A percentile compares a stretch with the other conserved stretches of the same genome.
Conservation (phyloP, 2,797 vertebrate genomes). For the Oryzias dopingdopingensis region DNA sequence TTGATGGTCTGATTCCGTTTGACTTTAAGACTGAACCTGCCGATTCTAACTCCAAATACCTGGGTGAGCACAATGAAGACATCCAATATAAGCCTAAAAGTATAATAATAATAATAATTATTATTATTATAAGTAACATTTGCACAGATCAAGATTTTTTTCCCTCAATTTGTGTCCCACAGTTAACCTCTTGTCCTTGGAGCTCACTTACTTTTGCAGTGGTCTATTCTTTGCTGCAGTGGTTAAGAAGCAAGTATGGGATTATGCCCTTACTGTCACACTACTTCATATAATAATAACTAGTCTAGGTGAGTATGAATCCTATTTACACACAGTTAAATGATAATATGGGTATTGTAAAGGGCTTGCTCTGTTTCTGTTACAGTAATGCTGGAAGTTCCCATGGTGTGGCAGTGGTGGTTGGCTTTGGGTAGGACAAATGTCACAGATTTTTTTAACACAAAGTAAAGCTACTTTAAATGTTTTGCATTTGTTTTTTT, state of each 20-base stretch:
- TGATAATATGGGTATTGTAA: background rate
- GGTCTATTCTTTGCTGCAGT: constrained; percentile 77
- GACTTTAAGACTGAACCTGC: constrained; percentile 76
- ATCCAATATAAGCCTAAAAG: background rate
- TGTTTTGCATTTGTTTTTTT: background rate
- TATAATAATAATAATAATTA: too few species aligned
- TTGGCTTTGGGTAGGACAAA: constrained; percentile 68
- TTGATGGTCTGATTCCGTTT: constrained; percentile 78
- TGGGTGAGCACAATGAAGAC: constrained; percentile 62
- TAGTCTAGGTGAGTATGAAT: constrained; percentile 64
- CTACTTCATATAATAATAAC: constrained; percentile 73
- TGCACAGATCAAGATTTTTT: background rate
- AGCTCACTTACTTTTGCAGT: constrained; percentile 79
- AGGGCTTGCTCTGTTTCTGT: constrained; percentile 11
- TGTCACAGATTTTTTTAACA: background rate
- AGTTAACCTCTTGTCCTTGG: constrained; percentile 79
- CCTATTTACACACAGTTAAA: background rate
- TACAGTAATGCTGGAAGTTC: constrained; percentile 80
- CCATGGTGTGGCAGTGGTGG: constrained; percentile 75
- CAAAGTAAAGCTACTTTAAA: constrained; percentile 3
- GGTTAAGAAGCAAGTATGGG: constrained; percentile 77
- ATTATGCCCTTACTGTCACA: constrained; percentile 77
- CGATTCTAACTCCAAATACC: constrained; percentile 75
- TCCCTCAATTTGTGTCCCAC: constrained; percentile 1
- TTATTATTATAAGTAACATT: background rate